phyloP scores from a whole-genome alignment of 1,140 invertebrate genomes.

The Danaus melanippus region DNA sequence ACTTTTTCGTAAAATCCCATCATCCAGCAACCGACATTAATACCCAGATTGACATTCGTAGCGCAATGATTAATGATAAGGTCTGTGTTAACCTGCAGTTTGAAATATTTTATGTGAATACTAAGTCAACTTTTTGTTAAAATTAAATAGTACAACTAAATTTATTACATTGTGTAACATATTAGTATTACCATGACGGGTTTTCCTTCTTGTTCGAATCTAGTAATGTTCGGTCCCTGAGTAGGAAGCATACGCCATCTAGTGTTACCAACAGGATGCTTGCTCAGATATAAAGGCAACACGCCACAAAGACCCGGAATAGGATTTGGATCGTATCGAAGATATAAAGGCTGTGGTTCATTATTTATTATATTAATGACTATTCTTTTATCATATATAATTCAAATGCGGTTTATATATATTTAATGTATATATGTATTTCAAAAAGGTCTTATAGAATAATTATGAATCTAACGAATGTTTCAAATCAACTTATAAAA shows the following conservation, averaged over 20 bases:
- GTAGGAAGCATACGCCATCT: constrained; percentile 54
- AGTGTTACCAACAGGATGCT: constrained; percentile 54
- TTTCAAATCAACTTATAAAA: too few relatives aligned
- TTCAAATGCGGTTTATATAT: too few relatives aligned
- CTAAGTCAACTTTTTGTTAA: constrained; percentile 1
- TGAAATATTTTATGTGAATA: constrained; percentile 4
- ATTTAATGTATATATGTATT: too few relatives aligned
- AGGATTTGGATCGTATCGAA: constrained; percentile 56
- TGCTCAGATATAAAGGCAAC: constrained; percentile 54
- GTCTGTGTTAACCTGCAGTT: constrained; percentile 54
- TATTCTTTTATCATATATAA: too few relatives aligned
- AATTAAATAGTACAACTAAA: constrained; percentile 1
- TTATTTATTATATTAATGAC: too few relatives aligned
- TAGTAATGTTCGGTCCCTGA: constrained; percentile 40
- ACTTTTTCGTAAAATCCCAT: constrained; percentile 61
- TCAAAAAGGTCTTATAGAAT: too few relatives aligned
- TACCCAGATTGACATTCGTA: constrained; percentile 57
- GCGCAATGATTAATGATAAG: constrained; percentile 58
- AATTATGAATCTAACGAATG: too few relatives aligned
- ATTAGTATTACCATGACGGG: constrained; percentile 33
- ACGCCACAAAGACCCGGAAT: constrained; percentile 47
- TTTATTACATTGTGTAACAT: constrained; percentile 1
- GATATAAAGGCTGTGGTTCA: constrained; percentile 43
- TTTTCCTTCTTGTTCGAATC: constrained; percentile 54
- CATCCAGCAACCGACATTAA: constrained; percentile 40